phyloP scores from a whole-genome alignment of 1,140 invertebrate genomes.

The Colletes latitarsis region DNA sequence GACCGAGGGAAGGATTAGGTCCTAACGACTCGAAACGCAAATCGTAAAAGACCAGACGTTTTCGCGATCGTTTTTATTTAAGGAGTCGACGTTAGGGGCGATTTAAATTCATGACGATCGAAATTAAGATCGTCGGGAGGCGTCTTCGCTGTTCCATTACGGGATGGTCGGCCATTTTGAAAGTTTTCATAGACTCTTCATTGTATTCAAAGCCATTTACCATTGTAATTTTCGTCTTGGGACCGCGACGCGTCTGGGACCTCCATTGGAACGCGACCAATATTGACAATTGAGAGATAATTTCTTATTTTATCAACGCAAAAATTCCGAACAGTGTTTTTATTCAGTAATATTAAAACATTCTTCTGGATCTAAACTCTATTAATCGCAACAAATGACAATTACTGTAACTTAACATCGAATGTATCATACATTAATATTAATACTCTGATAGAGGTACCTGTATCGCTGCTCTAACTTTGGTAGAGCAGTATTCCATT shows the following conservation, averaged over 20 bases:
- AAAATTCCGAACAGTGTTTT: no score
- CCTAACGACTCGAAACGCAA: not conserved
- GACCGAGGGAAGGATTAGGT: no score
- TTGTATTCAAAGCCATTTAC: not conserved
- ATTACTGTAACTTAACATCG: no score
- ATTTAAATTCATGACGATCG: constrained; percentile 7
- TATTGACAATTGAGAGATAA: not conserved
- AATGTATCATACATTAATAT: no score
- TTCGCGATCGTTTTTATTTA: not conserved
- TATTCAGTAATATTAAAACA: no score
- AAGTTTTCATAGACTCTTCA: not conserved
- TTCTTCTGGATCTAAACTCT: no score
- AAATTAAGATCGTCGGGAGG: not conserved
- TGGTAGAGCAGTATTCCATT: no score
- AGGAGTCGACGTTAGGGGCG: not conserved
- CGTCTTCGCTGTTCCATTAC: not conserved
- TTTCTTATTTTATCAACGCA: not conserved
- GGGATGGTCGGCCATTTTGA: not conserved
- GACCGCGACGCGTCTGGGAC: not conserved
- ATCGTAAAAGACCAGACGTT: not conserved
- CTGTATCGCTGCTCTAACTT: no score
- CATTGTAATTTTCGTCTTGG: not conserved
- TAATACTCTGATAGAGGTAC: no score
- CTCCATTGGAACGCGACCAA: not conserved
- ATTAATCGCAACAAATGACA: no score